These are phyloP conservation scores for Labroides dimidiatus DNA, from an alignment of 2,797 vertebrate genomes.

Conservation along the genomic window DNA sequence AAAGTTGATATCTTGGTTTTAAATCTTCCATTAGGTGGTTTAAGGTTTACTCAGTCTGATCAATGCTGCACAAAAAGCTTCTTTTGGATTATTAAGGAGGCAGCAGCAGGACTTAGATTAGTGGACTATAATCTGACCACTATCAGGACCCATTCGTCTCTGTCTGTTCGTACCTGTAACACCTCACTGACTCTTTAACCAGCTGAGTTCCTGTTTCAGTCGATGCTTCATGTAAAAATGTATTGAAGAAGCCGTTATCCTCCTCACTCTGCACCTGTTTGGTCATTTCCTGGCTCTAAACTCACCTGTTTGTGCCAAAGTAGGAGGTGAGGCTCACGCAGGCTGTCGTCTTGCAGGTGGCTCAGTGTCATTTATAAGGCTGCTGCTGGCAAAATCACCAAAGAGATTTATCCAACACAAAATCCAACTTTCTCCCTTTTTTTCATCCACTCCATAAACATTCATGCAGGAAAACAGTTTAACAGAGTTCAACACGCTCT, in stretches of 20 bases:
- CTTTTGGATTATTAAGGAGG: conserved; percentile 3
- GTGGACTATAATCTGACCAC: too few species aligned
- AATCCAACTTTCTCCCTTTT: too few species aligned
- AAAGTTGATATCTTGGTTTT: conserved; percentile 32
- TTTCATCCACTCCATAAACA: too few species aligned
- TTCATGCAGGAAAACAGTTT: too few species aligned
- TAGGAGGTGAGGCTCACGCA: not conserved
- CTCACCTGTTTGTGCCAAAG: not conserved
- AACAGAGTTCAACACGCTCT: too few species aligned
- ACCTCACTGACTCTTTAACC: too few species aligned
- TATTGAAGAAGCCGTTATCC: conserved; percentile 9
- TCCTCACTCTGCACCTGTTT: conserved; percentile 15
- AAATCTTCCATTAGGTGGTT: conserved; percentile 34
- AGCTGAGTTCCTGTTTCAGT: not conserved
- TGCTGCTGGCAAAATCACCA: too few species aligned
- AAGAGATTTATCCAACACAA: too few species aligned
- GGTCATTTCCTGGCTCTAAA: not conserved
- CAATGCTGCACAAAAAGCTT: conserved; percentile 35
- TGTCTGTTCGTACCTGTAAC: too few species aligned
- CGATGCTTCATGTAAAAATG: not conserved
- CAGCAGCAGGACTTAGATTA: not conserved
- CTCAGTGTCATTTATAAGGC: too few species aligned
- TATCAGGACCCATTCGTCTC: too few species aligned
- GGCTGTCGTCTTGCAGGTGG: not conserved
- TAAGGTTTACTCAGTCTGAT: conserved; percentile 34